Percentiles rank a stretch among this genome's conserved stretches.
Evolutionary conservation across 1,140 invertebrate species (phyloP).

Genomic region (Rhopalosiphum maidis): DNA sequence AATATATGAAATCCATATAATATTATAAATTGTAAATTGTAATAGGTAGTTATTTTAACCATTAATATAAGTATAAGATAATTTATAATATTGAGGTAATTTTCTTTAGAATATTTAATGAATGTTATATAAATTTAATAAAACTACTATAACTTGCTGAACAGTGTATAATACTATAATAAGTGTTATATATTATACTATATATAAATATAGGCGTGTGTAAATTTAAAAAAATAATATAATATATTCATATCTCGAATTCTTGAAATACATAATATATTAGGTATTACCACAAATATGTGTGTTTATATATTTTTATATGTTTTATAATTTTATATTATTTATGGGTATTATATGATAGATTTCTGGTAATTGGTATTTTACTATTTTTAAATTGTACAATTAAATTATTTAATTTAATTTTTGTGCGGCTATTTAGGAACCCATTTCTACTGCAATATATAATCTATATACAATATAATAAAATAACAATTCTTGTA

Average conservation of each 20-base stretch:
- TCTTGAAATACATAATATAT: not conserved
- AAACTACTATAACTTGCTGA: not conserved
- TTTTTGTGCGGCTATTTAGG: not conserved
- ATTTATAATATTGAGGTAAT: not conserved
- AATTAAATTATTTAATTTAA: not conserved
- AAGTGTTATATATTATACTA: too few relatives aligned
- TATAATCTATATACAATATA: not conserved
- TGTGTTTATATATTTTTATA: too few relatives aligned
- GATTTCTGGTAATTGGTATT: too few relatives aligned
- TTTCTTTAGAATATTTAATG: not conserved
- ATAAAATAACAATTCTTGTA: not conserved
- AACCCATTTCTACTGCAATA: not conserved
- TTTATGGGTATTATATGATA: too few relatives aligned
- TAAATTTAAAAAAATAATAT: too few relatives aligned
- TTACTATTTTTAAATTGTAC: too few relatives aligned
- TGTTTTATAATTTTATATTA: too few relatives aligned
- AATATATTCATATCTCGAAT: not conserved
- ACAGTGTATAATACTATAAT: not conserved
- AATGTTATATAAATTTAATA: not conserved
- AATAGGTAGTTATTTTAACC: not conserved
- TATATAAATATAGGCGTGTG: too few relatives aligned
- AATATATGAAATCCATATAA: too few relatives aligned
- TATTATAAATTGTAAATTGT: too few relatives aligned
- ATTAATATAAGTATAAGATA: not conserved
- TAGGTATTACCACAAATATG: too few relatives aligned